Conservation (phyloP, 2,888 invertebrate species). For the Cylindroiulus punctatus region DNA sequence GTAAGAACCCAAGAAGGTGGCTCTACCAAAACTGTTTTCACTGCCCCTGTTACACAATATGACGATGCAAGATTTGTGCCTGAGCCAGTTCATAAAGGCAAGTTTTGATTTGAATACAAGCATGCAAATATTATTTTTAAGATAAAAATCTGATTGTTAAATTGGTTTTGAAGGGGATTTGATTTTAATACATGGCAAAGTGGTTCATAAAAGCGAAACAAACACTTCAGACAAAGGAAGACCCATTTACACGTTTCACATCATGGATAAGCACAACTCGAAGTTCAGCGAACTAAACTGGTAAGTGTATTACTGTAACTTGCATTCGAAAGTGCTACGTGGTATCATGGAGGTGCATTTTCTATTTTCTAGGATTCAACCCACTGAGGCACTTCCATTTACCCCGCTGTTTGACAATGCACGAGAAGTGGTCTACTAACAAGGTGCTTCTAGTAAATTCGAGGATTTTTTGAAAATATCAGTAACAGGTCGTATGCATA, state of each 20-base stretch:
- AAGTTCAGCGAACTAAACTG: slow-evolving; percentile 85
- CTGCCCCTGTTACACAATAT: slow-evolving; percentile 68
- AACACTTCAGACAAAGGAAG: slow-evolving; percentile 86
- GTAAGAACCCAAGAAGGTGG: slow-evolving; percentile 73
- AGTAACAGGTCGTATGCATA: background rate
- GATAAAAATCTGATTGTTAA: background rate
- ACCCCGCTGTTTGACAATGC: slow-evolving; percentile 72
- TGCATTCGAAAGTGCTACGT: background rate
- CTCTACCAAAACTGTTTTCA: slow-evolving; percentile 73
- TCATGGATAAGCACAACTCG: slow-evolving; percentile 81
- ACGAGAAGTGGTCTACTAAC: background rate
- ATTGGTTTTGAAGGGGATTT: slow-evolving; percentile 75
- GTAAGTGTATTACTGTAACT: slow-evolving; percentile 64
- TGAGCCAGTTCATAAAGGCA: slow-evolving; percentile 86
- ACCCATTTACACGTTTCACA: slow-evolving; percentile 95
- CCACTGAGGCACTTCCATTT: slow-evolving; percentile 76
- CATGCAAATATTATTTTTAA: too few species aligned
- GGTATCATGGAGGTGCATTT: background rate
- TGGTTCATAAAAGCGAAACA: slow-evolving; percentile 89
- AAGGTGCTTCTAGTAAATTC: background rate
- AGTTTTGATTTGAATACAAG: too few species aligned
- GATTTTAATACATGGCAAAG: slow-evolving; percentile 89
- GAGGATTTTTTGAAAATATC: background rate
- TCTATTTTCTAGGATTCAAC: slow-evolving; percentile 70
- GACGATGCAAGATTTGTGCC: slow-evolving; percentile 79